Evolutionary conservation across 2,888 invertebrate genomes (phyloP).

Genomic region (Dastarcus helophoroides): DNA sequence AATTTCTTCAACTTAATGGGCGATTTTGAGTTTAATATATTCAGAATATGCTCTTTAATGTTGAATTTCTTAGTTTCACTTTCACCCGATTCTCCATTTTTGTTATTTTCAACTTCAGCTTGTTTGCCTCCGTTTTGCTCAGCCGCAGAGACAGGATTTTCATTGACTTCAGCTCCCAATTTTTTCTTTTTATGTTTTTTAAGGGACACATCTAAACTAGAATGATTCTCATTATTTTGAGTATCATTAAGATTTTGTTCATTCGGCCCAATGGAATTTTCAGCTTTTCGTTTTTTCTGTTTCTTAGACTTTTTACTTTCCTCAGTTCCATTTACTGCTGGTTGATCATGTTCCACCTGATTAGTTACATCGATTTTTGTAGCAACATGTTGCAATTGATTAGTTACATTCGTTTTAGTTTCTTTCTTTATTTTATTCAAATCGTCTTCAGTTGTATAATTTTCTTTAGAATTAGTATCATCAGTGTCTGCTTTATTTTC

Average conservation of each 20-base stretch:
- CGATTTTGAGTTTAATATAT: slow-evolving; percentile 43
- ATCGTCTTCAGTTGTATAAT: slow-evolving; percentile 21
- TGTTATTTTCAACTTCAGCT: slow-evolving; percentile 1
- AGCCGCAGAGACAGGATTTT: slow-evolving; percentile 14
- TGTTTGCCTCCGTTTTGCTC: slow-evolving; percentile 25
- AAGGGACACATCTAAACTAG: not conserved
- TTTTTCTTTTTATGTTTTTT: slow-evolving; percentile 31
- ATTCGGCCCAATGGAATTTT: slow-evolving; percentile 3
- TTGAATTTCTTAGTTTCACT: slow-evolving; percentile 7
- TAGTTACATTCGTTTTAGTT: no score
- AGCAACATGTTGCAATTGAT: no score
- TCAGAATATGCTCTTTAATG: slow-evolving; percentile 17
- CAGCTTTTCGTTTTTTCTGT: slow-evolving; percentile 13
- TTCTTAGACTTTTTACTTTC: no score
- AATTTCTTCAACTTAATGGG: slow-evolving; percentile 56
- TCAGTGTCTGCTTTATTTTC: slow-evolving; percentile 9
- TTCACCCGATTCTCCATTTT: slow-evolving; percentile 9
- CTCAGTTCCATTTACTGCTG: slow-evolving; percentile 40
- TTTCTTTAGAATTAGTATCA: slow-evolving; percentile 13
- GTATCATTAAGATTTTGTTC: slow-evolving; percentile 8
- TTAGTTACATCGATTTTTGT: no score
- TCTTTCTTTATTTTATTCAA: slow-evolving; percentile 20
- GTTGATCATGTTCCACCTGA: slow-evolving; percentile 38
- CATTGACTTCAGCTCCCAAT: slow-evolving; percentile 32
- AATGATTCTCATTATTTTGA: no score